Conservation (phyloP, 2,113 vertebrate genomes). For the Notarius lentiginosus region DNA sequence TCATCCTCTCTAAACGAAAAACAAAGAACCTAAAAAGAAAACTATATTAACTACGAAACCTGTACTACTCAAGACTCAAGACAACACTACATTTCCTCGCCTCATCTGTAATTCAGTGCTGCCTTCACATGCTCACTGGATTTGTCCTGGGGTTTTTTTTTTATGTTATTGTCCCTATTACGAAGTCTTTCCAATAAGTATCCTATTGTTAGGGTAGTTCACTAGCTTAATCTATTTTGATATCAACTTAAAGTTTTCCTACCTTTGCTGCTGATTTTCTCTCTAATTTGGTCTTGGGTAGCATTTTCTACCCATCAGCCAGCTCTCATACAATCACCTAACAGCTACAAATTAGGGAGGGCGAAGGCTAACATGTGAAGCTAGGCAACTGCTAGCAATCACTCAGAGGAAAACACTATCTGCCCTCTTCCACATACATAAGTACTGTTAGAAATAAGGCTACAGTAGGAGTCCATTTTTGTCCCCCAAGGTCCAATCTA, state of each 20-base stretch:
- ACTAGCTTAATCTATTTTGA: neutral
- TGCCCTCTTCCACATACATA: neutral
- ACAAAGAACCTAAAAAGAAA: neutral
- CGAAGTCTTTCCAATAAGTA: neutral
- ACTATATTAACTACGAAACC: neutral
- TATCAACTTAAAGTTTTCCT: neutral
- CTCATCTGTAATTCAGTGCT: neutral
- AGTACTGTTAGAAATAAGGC: no score
- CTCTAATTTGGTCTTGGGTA: neutral
- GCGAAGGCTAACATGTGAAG: neutral
- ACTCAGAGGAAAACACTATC: neutral
- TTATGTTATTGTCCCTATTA: neutral
- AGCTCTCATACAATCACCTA: neutral
- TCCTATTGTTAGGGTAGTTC: neutral
- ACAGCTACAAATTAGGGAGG: neutral
- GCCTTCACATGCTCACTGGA: neutral
- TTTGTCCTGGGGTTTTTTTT: neutral
- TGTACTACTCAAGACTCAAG: neutral
- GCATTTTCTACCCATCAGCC: neutral
- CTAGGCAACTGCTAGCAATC: neutral
- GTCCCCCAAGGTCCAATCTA: no score
- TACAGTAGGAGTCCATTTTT: no score
- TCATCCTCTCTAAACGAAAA: conserved; percentile 7
- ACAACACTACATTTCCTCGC: neutral
- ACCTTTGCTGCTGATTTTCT: neutral